phyloP scores from a whole-genome alignment of 2,797 vertebrate genomes.

The Neoniphon sammara region DNA sequence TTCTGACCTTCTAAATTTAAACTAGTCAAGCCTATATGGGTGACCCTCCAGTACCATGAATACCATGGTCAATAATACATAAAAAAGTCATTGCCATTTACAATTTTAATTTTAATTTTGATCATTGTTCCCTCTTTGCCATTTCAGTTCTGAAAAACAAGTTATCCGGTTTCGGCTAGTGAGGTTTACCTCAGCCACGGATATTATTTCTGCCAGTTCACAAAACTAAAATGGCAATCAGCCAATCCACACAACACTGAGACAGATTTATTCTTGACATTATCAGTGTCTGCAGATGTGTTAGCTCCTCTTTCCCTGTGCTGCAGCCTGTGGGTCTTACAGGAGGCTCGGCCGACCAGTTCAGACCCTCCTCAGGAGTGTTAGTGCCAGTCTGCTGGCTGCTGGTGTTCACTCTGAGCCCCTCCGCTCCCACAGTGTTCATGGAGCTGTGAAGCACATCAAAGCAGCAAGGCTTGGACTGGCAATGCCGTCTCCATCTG shows the following conservation, averaged over 20 bases:
- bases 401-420: not conserved
- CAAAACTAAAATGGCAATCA: slow-evolving; percentile 14
- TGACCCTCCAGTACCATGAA: no score
- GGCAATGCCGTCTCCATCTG: slow-evolving; percentile 31
- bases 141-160: no score
- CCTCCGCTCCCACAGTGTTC: slow-evolving; percentile 31
- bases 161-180: slow-evolving; percentile 8
- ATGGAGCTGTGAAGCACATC: slow-evolving; percentile 60
- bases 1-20: no score
- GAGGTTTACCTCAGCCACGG: slow-evolving; percentile 24
- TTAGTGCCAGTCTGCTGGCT: slow-evolving; percentile 24
- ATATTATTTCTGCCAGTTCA: slow-evolving; percentile 35
- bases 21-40: no score
- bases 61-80: no score
- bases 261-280: not conserved
- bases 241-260: no score
- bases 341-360: not conserved
- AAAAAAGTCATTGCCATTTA: no score
- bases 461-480: slow-evolving; percentile 42
- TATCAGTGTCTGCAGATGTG: not conserved
- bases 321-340: not conserved
- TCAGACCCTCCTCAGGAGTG: not conserved
- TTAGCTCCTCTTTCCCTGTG: not conserved
- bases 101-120: no score
- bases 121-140: no score